These are phyloP conservation scores for Crambe crambe DNA, from an alignment of 37 sponge, comb jelly and placozoan genomes.

Conservation along the genomic window DNA sequence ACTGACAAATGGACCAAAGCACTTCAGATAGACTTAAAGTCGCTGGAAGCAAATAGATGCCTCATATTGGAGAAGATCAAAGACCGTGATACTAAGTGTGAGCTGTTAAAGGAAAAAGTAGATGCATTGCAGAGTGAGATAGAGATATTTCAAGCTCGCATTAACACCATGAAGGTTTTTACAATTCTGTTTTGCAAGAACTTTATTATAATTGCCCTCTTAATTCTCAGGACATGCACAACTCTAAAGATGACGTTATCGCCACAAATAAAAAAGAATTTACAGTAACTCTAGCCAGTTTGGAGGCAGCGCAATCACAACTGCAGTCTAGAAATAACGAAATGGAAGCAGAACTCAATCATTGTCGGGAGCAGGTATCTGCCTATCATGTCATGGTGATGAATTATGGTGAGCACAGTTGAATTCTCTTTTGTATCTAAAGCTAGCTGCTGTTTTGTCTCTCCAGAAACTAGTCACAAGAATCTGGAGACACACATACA, in stretches of 20 bases:
- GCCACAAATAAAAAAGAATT: background rate
- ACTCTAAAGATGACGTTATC: background rate
- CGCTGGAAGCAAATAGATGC: background rate
- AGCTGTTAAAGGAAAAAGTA: background rate
- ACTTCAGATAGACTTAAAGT: conserved; percentile 3
- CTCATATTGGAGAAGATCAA: background rate
- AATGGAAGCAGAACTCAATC: conserved; percentile 6
- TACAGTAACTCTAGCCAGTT: background rate
- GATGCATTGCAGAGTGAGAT: background rate
- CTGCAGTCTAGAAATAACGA: background rate
- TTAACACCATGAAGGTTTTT: conserved; percentile 5
- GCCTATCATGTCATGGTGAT: background rate
- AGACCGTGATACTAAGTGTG: background rate
- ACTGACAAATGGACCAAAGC: conserved; percentile 5
- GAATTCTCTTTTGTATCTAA: too few species aligned
- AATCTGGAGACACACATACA: background rate
- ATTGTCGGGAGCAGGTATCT: background rate
- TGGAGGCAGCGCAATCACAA: background rate
- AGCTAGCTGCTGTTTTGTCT: too few species aligned
- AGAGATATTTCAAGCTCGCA: background rate
- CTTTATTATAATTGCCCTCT: background rate
- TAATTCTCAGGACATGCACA: background rate
- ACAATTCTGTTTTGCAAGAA: background rate
- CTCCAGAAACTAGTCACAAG: background rate
- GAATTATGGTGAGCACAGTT: conserved; percentile 19